Conservation (phyloP, 2,888 invertebrate species). For the Heliothis peltigera region DNA sequence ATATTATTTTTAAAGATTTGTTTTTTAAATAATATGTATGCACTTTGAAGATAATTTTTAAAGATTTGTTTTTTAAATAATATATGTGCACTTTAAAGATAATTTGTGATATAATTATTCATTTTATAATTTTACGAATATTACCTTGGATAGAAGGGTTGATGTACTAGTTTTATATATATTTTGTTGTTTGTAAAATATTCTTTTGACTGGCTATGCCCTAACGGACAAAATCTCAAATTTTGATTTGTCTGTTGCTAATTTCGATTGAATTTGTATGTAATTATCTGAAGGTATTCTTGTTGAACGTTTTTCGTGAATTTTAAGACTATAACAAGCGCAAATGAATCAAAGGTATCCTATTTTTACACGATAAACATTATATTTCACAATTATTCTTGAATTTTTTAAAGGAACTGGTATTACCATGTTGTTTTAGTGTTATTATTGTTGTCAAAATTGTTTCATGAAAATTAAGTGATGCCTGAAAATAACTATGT, state of each 20-base stretch:
- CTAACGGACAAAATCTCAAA: conserved; percentile 4
- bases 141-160: conserved; percentile 9
- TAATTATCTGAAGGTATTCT: neutral
- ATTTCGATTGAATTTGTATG: neutral
- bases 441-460: too few relatives aligned
- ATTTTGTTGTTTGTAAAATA: conserved; percentile 20
- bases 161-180: conserved; percentile 28
- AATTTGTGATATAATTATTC: conserved; percentile 33
- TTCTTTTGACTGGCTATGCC: neutral
- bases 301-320: too few relatives aligned
- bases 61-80: neutral
- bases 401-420: too few relatives aligned
- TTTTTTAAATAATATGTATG: neutral
- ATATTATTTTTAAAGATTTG: neutral
- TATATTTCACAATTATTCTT: too few relatives aligned
- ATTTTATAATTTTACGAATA: conserved; percentile 18
- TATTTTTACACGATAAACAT: too few relatives aligned
- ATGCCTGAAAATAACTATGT: conserved; percentile 6
- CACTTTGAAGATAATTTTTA: neutral
- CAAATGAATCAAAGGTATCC: too few relatives aligned
- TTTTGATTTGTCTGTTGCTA: neutral
- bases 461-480: too few relatives aligned
- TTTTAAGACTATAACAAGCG: too few relatives aligned
- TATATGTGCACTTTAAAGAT: neutral
- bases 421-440: too few relatives aligned